These are phyloP conservation scores for Callochromis pleurospilus DNA, from an alignment of 2,113 vertebrate species.

Conservation along the genomic window DNA sequence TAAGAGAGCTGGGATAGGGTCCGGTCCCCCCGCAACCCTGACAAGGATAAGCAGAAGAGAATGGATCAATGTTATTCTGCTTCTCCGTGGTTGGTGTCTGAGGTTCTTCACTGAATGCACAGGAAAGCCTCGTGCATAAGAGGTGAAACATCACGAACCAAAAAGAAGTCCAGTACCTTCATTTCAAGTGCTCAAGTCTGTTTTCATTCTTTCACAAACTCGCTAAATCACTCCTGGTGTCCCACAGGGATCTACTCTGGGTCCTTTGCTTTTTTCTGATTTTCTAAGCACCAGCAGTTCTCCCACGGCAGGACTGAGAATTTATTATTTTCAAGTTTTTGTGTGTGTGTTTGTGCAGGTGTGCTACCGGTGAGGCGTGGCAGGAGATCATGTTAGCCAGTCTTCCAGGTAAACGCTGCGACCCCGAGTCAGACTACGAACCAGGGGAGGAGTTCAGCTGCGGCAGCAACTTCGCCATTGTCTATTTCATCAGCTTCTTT, in stretches of 20 bases:
- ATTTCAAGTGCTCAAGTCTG: not conserved
- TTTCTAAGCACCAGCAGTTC: not conserved
- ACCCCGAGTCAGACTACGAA: constrained; percentile 82
- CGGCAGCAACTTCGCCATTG: constrained; percentile 88
- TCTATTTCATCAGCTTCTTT: constrained; percentile 97
- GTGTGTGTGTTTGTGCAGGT: constrained; percentile 62
- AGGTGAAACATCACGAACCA: not conserved
- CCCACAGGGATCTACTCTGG: not conserved
- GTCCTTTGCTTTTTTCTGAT: fast-evolving
- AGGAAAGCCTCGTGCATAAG: not conserved
- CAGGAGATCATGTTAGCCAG: constrained; percentile 91
- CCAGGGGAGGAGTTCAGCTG: constrained; percentile 89
- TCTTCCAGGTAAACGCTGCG: constrained; percentile 85
- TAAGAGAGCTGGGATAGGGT: not conserved
- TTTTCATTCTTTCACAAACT: not conserved
- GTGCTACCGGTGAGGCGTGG: constrained; percentile 89
- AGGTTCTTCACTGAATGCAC: not conserved
- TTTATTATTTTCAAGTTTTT: not conserved
- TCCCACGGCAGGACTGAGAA: fast-evolving
- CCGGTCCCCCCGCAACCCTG: fast-evolving
- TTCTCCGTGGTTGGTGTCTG: not conserved
- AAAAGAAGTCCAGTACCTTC: not conserved
- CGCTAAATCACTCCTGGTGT: not conserved
- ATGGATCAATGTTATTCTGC: not conserved
- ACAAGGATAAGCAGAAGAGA: not conserved